Conservation (phyloP, 2,797 vertebrate genomes). For the Eidolon dupreanum region DNA sequence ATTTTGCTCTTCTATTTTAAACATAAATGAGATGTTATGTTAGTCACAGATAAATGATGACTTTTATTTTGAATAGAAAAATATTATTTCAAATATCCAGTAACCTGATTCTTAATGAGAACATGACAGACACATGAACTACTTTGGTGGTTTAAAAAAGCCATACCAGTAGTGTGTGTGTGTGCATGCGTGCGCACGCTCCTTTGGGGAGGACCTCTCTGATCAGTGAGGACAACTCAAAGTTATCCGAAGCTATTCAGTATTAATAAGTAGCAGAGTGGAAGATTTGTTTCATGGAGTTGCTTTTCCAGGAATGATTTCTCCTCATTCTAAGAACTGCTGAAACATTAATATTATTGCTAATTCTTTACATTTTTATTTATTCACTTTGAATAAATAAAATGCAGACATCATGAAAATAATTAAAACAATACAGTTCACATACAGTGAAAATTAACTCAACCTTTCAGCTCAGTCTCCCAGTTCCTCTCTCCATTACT, state of each 20-base stretch:
- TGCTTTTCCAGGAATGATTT: conserved; percentile 27
- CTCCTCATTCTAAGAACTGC: not conserved
- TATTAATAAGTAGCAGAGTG: not conserved
- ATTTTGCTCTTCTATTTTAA: conserved; percentile 52
- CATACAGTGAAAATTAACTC: conserved; percentile 13
- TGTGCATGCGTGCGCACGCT: not conserved
- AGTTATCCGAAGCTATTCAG: not conserved
- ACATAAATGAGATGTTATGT: conserved; percentile 54
- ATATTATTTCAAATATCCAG: conserved; percentile 53
- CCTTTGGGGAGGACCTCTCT: not conserved
- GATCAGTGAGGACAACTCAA: conserved; percentile 6
- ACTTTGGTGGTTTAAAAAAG: conserved; percentile 29
- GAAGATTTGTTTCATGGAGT: not conserved
- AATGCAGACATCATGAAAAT: not conserved
- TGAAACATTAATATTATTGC: not conserved
- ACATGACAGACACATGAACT: conserved; percentile 5
- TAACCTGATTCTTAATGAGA: conserved; percentile 44
- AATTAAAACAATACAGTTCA: conserved; percentile 20
- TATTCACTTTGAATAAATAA: conserved; percentile 36
- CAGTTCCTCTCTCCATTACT: not conserved
- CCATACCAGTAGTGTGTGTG: not conserved
- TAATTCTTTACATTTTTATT: conserved; percentile 46
- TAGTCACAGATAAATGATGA: conserved; percentile 61
- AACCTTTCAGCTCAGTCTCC: not conserved
- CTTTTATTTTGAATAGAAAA: conserved; percentile 63